Evolutionary conservation across 1,140 invertebrate species (phyloP).

Genomic region (Panagrolaimus sp.): DNA sequence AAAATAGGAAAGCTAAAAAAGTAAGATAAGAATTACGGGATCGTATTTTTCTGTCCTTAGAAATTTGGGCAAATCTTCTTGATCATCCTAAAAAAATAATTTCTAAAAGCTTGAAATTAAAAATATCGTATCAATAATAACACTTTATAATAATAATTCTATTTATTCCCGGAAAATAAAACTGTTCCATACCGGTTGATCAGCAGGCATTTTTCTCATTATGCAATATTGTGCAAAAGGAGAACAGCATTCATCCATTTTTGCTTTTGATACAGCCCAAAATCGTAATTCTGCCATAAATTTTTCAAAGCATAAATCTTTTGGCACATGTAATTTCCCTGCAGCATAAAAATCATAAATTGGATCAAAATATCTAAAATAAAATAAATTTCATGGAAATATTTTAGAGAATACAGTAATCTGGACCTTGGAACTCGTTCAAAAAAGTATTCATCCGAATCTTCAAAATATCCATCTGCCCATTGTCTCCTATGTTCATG

Average conservation of each 20-base stretch:
- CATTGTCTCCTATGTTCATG: conserved; percentile 52
- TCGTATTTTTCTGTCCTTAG: conserved; percentile 32
- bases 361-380: conserved; percentile 56
- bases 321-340: conserved; percentile 57
- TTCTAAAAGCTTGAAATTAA: background rate
- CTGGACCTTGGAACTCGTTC: conserved; percentile 52
- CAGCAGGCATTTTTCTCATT: conserved; percentile 31
- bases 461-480: conserved; percentile 56
- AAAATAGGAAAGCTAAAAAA: background rate
- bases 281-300: conserved; percentile 55
- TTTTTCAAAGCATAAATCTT: conserved; percentile 57
- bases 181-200: conserved; percentile 27
- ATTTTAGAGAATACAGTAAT: conserved; percentile 6
- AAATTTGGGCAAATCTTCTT: conserved; percentile 24
- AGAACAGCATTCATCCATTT: conserved; percentile 58
- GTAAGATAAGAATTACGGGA: conserved; percentile 26
- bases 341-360: conserved; percentile 58
- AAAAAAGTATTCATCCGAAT: conserved; percentile 55
- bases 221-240: conserved; percentile 55
- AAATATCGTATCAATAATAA: no score
- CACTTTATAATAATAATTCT: background rate
- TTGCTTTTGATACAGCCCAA: conserved; percentile 55
- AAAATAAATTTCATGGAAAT: conserved; percentile 4
- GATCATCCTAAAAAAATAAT: background rate
- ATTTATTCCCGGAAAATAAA: background rate